Percentiles rank a stretch among this genome's conserved stretches.
Conservation (phyloP, 2,113 vertebrate genomes). For the Aleadryas rufinucha region DNA sequence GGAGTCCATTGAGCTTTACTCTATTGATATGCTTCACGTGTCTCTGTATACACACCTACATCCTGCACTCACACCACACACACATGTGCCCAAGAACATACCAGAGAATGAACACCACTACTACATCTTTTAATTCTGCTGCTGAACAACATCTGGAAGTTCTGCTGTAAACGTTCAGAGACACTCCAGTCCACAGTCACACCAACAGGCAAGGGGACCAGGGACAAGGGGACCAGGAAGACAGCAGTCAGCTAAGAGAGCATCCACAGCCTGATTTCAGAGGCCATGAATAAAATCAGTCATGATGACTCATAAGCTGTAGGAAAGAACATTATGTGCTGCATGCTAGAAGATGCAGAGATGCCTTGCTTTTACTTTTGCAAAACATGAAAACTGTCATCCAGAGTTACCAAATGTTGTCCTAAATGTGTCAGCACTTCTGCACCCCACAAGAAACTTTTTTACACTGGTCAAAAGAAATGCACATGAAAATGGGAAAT, state of each 20-base stretch:
- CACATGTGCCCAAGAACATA: background rate
- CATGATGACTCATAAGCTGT: background rate
- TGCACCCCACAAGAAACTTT: background rate
- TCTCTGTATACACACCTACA: background rate
- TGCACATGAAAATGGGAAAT: background rate
- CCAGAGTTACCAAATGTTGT: background rate
- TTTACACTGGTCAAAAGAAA: background rate
- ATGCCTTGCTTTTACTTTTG: background rate
- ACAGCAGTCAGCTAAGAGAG: background rate
- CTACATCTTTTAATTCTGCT: background rate
- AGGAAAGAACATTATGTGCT: background rate
- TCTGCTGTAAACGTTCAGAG: background rate
- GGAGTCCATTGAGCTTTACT: background rate
- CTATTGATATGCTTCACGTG: background rate
- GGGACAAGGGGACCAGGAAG: background rate
- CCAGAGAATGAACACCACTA: background rate
- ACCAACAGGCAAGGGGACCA: background rate
- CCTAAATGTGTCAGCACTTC: background rate
- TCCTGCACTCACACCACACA: background rate
- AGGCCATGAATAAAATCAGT: background rate
- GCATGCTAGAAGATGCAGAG: background rate
- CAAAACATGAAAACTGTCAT: background rate
- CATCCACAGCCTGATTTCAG: background rate
- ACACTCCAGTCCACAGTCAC: too few species aligned
- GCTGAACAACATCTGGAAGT: background rate